These are phyloP conservation scores for Papilio helenus DNA, from an alignment of 1,140 invertebrate genomes.

Conservation along the genomic window DNA sequence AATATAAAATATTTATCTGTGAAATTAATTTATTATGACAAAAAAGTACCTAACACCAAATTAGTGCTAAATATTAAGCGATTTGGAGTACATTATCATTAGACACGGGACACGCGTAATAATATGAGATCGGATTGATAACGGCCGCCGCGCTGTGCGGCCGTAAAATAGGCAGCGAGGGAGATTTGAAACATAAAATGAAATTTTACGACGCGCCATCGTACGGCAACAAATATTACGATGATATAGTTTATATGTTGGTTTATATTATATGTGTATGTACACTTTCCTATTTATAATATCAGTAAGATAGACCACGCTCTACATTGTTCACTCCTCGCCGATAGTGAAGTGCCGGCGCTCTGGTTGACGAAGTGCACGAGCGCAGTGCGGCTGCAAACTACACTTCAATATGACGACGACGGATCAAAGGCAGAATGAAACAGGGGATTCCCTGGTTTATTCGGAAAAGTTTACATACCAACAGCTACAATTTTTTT, in stretches of 20 bases:
- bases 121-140: conserved; percentile 9
- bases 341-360: too few relatives aligned
- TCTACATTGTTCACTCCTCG: neutral
- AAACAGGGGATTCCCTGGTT: too few relatives aligned
- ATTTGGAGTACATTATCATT: neutral
- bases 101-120: neutral
- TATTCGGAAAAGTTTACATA: too few relatives aligned
- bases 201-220: conserved; percentile 15
- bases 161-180: neutral
- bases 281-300: neutral
- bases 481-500: too few relatives aligned
- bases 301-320: too few relatives aligned
- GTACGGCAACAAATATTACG: neutral
- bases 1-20: neutral
- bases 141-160: neutral
- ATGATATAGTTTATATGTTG: neutral
- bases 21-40: neutral
- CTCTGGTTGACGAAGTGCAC: too few relatives aligned
- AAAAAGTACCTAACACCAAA: neutral
- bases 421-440: too few relatives aligned
- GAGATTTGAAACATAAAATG: conserved; percentile 24
- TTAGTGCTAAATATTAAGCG: neutral
- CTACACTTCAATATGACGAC: too few relatives aligned
- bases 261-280: neutral
- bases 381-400: too few relatives aligned